Base-by-base conservation (phyloP, 2,797 vertebrate genomes). In the Triplophysa bombifrons region DNA sequence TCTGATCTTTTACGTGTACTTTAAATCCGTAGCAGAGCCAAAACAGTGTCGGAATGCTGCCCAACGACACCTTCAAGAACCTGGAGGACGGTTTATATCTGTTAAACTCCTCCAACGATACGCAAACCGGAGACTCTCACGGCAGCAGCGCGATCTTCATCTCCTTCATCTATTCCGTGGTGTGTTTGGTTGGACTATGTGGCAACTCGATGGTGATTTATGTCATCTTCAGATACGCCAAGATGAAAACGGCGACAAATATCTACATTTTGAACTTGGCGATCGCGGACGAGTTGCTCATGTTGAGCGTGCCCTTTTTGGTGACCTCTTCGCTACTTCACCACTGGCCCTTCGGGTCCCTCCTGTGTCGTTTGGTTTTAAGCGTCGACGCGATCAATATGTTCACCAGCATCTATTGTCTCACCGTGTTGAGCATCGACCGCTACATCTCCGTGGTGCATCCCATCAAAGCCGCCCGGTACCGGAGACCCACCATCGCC, bases 121-220 rank as follows among this genome's bases (percentile, higher is more conserved):
- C 95, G 84, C 88, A 93, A 38, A 66, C 13, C 88, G 92, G 89
- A 17, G 94, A 94, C 63, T 89, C 94, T 56, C 94, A 94, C 68
- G 93, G 95, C 86, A 95, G 95, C 90, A 95, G 95, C 89, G 95
- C 95, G 77, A 95, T 96, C 86, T 94, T 96, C 82, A 96, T 96
- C 90, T 96, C 96, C 2, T 96, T 96, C 88, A 95, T 96, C 87
- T 97, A 96, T 87, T 95, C 96, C 12, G 94, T 96, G 87, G 96
- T 97, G 70, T 97, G 96, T 81, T 88, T 96, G 83, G 93, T 97
- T 80, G 96, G 96, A 72, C 92, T 97, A 86, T 95, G 94, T 16
- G 95, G 96, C 64, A 97, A 96, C 90, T 96, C 96, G 82, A 95
- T 97, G 94, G 96, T 97, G 76, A 96, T 97, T 86, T 97, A 96